Evolutionary conservation across 2,113 vertebrate genomes (phyloP), one percentile per base, ranked within the genome.

Genomic region (Malurus cyaneus): DNA sequence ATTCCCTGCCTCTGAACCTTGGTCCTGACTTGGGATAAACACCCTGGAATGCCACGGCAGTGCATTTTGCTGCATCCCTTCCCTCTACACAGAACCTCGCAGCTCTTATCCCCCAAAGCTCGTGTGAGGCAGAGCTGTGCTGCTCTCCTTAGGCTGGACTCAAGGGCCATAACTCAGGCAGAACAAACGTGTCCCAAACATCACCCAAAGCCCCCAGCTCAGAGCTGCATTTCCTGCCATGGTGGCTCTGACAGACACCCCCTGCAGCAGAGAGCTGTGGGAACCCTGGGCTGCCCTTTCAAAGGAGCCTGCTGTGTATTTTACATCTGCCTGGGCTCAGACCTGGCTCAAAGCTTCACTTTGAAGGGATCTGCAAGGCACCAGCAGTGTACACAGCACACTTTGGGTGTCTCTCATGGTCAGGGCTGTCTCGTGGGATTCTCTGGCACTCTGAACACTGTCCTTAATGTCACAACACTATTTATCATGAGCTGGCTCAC

Each of bases 311-410:
- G 56, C 5, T 62, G 87, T 78, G 8, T 66, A 29, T 23, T 86
- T 77, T 31, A 74, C 34, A 25, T 64, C 20, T 77, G 62, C 56
- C 16, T 70, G 84, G 59, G 9, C 60, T 78, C 42, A 4, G 23
- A 80, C 21, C 47, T 19, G 57, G 52, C 77, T 89, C 89, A 21
- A 44, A 60, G 81, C 7, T 19, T 17, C 36, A 7, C 94, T 93
- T 61, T 85, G 74, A 93, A 95, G 92, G 3, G 18, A 62, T 31
- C 74, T 26, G 65, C 5, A 65, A 92, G 47, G 49, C 66, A 31
- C 59, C 31, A 64, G 65, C 94, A 86, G 70, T 28, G 74, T 77
- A 80, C 79, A 92, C 86, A 62, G 32, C 42, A n/a, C 39, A 5
- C 54, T 80, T 83, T 54, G 80, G 93, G 81, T 70, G 8, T 15